phyloP scores from a whole-genome alignment of 92 coral and sea anemone species.

The Chrysogorgia sp. region DNA sequence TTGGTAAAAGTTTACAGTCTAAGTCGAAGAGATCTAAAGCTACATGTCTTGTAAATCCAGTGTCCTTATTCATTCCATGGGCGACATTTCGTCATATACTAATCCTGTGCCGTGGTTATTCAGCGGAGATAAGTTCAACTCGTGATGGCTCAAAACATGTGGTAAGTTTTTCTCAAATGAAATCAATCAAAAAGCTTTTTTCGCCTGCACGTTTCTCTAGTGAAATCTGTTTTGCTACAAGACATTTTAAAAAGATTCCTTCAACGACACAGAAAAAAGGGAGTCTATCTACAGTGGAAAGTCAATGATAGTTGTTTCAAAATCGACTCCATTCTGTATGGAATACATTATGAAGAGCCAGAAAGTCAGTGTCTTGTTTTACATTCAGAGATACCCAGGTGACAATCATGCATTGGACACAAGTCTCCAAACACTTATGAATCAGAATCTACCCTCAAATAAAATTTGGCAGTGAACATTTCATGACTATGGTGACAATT shows the following conservation, averaged over 20 bases:
- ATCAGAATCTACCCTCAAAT: too few species aligned
- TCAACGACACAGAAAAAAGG: constrained; percentile 39
- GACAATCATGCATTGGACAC: constrained; percentile 12
- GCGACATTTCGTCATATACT: constrained; percentile 57
- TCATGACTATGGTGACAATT: too few species aligned
- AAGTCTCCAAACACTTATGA: constrained; percentile 22
- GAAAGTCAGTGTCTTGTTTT: constrained; percentile 24
- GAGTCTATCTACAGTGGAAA: constrained; percentile 21
- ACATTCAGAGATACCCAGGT: constrained; percentile 13
- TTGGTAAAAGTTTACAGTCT: constrained; percentile 54
- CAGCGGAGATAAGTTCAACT: constrained; percentile 46
- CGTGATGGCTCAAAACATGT: constrained; percentile 53
- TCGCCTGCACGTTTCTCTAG: constrained; percentile 62
- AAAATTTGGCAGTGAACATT: too few species aligned
- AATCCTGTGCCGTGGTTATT: constrained; percentile 32
- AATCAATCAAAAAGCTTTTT: constrained; percentile 57
- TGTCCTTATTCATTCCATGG: constrained; percentile 66
- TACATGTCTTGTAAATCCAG: constrained; percentile 65
- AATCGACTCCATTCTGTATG: constrained; percentile 61
- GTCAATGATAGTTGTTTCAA: constrained; percentile 45
- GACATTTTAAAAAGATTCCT: constrained; percentile 60
- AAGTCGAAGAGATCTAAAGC: constrained; percentile 64
- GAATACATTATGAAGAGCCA: constrained; percentile 67
- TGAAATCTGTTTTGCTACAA: constrained; percentile 49
- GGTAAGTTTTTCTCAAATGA: constrained; percentile 56